phyloP scores from a whole-genome alignment of 1,140 invertebrate species.

The Drosophila nigrodunni region DNA sequence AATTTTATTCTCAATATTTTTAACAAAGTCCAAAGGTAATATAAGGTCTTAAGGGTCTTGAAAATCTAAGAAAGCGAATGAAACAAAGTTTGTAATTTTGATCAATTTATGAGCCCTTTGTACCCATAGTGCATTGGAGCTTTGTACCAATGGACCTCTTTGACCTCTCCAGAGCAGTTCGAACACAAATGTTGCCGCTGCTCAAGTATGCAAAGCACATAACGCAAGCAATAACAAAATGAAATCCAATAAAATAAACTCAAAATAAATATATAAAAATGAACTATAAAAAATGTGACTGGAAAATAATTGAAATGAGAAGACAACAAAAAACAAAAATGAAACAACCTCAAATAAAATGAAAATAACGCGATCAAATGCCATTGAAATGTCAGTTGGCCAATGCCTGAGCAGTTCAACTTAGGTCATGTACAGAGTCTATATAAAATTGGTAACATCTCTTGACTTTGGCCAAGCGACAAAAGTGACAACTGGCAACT shows the following conservation, averaged over 20 bases:
- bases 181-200: constrained; percentile 3
- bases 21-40: no score
- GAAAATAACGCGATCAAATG: constrained; percentile 37
- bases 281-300: constrained; percentile 59
- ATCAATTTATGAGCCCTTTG: no score
- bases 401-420: constrained; percentile 13
- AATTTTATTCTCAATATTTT: no score
- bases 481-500: constrained; percentile 12
- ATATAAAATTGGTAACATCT: constrained; percentile 3
- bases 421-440: constrained; percentile 12
- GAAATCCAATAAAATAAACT: constrained; percentile 15
- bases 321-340: not conserved
- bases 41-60: no score
- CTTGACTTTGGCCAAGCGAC: constrained; percentile 31
- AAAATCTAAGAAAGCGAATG: no score
- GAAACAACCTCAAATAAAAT: not conserved
- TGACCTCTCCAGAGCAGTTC: not conserved
- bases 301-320: constrained; percentile 55
- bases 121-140: no score
- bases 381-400: constrained; percentile 43
- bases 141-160: not conserved
- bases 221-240: constrained; percentile 13
- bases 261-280: constrained; percentile 9
- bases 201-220: constrained; percentile 62
- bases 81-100: no score